These are phyloP conservation scores for Cyphomyrmex costatus DNA, from an alignment of 1,140 invertebrate genomes.

Conservation along the genomic window DNA sequence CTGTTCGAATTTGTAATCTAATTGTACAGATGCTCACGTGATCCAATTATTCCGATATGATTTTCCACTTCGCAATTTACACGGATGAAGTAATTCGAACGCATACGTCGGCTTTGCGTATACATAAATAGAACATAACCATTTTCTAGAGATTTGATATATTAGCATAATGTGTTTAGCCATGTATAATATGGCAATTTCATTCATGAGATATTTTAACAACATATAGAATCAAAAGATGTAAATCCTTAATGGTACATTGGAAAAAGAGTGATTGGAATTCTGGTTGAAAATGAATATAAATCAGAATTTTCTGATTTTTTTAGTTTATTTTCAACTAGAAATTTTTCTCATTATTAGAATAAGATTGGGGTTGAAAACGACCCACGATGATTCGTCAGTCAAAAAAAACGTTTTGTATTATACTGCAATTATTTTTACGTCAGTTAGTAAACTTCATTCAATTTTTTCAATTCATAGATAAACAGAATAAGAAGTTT, in stretches of 20 bases:
- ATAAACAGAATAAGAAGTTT: too few relatives aligned
- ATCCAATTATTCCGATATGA: slow-evolving; percentile 44
- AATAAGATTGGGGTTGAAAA: too few relatives aligned
- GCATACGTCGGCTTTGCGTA: not conserved
- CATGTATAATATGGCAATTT: not conserved
- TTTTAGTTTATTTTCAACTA: too few relatives aligned
- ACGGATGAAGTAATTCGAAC: not conserved
- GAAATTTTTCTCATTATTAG: too few relatives aligned
- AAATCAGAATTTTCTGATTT: too few relatives aligned
- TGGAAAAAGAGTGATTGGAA: too few relatives aligned
- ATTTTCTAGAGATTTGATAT: slow-evolving; percentile 10
- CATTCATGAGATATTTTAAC: slow-evolving; percentile 12
- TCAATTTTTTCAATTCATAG: too few relatives aligned
- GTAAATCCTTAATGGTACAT: not conserved
- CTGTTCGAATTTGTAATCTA: slow-evolving; percentile 32
- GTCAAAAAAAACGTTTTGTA: too few relatives aligned
- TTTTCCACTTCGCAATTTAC: slow-evolving; percentile 43
- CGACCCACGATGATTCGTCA: too few relatives aligned
- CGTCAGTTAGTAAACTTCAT: too few relatives aligned
- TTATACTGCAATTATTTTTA: too few relatives aligned
- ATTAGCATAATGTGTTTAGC: not conserved
- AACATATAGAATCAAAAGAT: not conserved
- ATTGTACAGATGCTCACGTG: slow-evolving; percentile 11
- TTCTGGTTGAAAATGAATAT: too few relatives aligned
- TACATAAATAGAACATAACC: slow-evolving; percentile 5